Evolutionary conservation across 2,797 vertebrate species (phyloP).

Genomic region (Zenarchopterus dispar): DNA sequence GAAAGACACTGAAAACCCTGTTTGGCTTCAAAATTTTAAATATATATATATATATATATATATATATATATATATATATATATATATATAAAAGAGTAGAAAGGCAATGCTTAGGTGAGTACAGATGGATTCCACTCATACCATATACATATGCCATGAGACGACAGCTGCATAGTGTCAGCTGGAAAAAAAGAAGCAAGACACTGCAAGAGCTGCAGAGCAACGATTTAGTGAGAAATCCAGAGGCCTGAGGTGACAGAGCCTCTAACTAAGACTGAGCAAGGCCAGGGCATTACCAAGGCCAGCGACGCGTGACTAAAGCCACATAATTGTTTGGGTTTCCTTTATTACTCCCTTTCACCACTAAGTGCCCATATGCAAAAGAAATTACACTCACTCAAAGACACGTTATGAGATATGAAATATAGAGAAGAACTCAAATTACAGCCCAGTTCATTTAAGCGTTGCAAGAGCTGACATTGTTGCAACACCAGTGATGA

Average conservation of each 20-base stretch:
- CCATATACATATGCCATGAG: conserved; percentile 8
- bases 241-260: conserved; percentile 47
- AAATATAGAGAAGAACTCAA: conserved; percentile 59
- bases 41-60: too few relatives aligned
- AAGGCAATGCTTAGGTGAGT: conserved; percentile 10
- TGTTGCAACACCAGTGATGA: conserved; percentile 47
- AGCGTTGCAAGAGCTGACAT: conserved; percentile 56
- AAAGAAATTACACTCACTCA: conserved; percentile 60
- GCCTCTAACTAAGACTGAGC: conserved; percentile 75
- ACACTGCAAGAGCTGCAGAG: conserved; percentile 30
- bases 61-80: too few relatives aligned
- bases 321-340: conserved; percentile 76
- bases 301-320: conserved; percentile 63
- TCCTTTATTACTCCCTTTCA: conserved; percentile 70
- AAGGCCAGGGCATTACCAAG: conserved; percentile 55
- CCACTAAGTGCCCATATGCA: conserved; percentile 57
- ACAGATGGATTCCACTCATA: not conserved
- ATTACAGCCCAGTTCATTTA: conserved; percentile 62
- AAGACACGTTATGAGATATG: conserved; percentile 62
- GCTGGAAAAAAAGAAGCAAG: not conserved
- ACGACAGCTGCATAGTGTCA: conserved; percentile 15
- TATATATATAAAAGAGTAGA: too few relatives aligned
- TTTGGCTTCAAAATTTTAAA: conserved; percentile 41
- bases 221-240: conserved; percentile 52
- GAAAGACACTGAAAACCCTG: conserved; percentile 59